Base-by-base conservation (phyloP, 2,888 invertebrate species). In the Drosophila borealis region DNA sequence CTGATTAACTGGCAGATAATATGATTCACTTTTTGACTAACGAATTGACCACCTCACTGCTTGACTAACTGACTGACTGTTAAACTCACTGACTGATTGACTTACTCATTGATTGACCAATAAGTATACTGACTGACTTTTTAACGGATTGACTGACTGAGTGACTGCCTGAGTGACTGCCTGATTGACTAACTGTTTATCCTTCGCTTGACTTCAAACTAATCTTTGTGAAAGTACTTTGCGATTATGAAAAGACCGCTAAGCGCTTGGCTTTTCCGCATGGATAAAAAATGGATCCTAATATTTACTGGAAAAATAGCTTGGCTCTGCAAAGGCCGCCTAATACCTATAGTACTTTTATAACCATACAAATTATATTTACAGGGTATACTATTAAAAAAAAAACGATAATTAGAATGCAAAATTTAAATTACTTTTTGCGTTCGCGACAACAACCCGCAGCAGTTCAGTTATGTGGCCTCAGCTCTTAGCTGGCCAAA, bases 351-450 rank as follows among this genome's bases (percentile, higher is more conserved):
- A 2, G 17, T 8, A 29, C 29, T 29, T 29, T 29, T 29, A 29
- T 29, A 8, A 9, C 39, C 39, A 8, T 14, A 39, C 0, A 17
- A 53, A 21, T 9, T 25, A 34, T 11, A 33, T 17, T 13, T 53
- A 41, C 19, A 68, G 61, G 42, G 55, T 36, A 44, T 34, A 51
- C 14, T 8, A 29, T 8, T 29, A 8, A 39, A 39, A 39, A 49
- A 55, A 37, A 53, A 42, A 46, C 37, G 11, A 53, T 44, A 36
- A 29, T 45, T 55, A 42, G 37, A 60, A 68, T 49, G 60, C 39
- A 61, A 48, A 63, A 60, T 72, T 55, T 50, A 77, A 77, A 71
- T 76, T 51, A 64, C 70, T 65, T 65, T 55, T 33, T 55, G 59
- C 48, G 39, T 53, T 42, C 25, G 56, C 73, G 56, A 67, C 73